These are phyloP conservation scores for Tuberolachnus salignus DNA, from an alignment of 2,888 invertebrate genomes.

Conservation along the genomic window DNA sequence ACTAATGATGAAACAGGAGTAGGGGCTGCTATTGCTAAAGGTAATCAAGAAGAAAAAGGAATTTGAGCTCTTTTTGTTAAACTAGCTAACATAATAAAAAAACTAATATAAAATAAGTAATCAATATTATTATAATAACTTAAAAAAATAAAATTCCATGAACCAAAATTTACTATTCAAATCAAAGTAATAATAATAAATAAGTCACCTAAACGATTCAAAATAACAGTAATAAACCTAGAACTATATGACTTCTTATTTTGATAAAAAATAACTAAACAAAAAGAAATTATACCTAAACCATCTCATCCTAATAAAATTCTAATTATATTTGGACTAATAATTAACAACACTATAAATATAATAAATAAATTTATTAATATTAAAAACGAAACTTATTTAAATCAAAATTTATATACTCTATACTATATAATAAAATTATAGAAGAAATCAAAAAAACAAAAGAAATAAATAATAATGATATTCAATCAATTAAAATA, in stretches of 20 bases:
- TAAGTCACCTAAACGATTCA: constrained; percentile 68
- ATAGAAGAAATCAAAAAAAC: constrained; percentile 35
- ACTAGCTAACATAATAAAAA: background rate
- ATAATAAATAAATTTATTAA: constrained; percentile 72
- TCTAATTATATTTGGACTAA: constrained; percentile 73
- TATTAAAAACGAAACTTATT: constrained; percentile 70
- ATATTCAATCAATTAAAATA: constrained; percentile 21
- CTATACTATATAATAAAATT: constrained; percentile 36
- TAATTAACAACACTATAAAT: constrained; percentile 73
- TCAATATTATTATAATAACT: background rate
- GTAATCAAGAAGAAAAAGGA: too few species aligned
- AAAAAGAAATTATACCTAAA: constrained; percentile 74
- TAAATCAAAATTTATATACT: constrained; percentile 61
- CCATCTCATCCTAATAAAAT: constrained; percentile 78
- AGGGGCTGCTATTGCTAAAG: too few species aligned
- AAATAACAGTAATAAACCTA: constrained; percentile 71
- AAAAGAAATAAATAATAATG: constrained; percentile 32
- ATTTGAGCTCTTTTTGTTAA: constrained; percentile 64
- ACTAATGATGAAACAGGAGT: too few species aligned
- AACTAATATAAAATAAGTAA: constrained; percentile 12
- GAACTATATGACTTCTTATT: constrained; percentile 73
- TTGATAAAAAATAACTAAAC: constrained; percentile 75
- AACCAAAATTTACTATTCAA: constrained; percentile 64
- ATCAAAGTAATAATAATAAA: constrained; percentile 67
- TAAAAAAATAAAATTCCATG: constrained; percentile 65